Evolutionary conservation across 2,113 vertebrate genomes (phyloP), one percentile per base, ranked within the genome.

Genomic region (Solea senegalensis): DNA sequence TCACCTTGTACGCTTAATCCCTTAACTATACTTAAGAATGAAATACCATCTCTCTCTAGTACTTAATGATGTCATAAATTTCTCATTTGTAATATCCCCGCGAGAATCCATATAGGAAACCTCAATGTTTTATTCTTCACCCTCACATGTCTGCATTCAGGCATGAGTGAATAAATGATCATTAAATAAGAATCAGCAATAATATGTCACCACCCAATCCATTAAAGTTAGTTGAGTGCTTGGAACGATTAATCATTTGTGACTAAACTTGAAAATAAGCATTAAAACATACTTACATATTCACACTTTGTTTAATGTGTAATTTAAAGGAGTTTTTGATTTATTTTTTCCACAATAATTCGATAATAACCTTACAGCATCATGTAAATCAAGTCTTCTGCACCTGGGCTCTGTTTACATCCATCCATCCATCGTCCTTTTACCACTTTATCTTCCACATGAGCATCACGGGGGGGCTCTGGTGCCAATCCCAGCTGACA

Each of bases 51-150:
- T 21, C 21, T 16, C 54, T 67, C 46, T 48, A 10, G 9, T 71
- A 34, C 55, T 73, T 73, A 84, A 71, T 63, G 46, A 48, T 28
- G 50, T 73, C 68, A 56, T 74, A 44, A 64, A 70, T 77, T 57
- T 70, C 64, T 65, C 61, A 46, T 72, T 73, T 76, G 55, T 45
- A 62, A 63, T 65, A 57, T 26, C 41, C 41, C 46, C 57, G 9
- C 51, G 80, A 78, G 72, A 55, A 60, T 12, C 10, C 45, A 49
- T 7, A 74, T 15, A 62, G 28, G 21, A 49, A 54, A 9, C 7
- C 13, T 44, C 8, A 1, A 16, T 58, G 49, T 74, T 72, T 39
- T 57, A 59, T 21, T 26, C 65, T 27, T 48, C 49, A 43, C 34
- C 3, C 10, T 67, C 21, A 76, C 41, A 56, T 27, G 28, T 41